These are phyloP conservation scores for Terrapene triunguis DNA, from an alignment of 2,113 vertebrate genomes.

Conservation along the genomic window DNA sequence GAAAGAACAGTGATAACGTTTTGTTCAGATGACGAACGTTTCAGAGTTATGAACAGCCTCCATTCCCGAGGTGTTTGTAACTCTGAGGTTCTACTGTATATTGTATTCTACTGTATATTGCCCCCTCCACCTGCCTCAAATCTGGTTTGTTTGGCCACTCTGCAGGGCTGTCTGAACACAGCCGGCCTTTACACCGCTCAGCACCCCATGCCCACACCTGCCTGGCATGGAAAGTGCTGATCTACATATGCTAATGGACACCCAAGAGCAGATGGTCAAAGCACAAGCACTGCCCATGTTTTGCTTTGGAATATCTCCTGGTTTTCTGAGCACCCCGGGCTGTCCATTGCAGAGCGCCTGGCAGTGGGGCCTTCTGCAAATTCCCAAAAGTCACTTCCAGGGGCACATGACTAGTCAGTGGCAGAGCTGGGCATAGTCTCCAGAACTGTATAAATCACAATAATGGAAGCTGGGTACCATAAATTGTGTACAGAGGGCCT, in stretches of 20 bases:
- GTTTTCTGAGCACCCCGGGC: background rate
- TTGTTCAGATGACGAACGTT: too few relatives aligned
- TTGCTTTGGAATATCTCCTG: background rate
- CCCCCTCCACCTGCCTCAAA: background rate
- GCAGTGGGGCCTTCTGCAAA: background rate
- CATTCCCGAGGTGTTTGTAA: too few relatives aligned
- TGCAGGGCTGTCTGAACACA: background rate
- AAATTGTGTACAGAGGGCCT: background rate
- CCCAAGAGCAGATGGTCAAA: background rate
- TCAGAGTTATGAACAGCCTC: too few relatives aligned
- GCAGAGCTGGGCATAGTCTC: background rate
- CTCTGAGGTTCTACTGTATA: background rate
- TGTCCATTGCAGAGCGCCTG: background rate
- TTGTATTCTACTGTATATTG: background rate
- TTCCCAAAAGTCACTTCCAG: background rate
- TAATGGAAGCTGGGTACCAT: background rate
- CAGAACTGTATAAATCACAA: background rate
- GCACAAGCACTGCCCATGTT: background rate
- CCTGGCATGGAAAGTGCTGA: background rate
- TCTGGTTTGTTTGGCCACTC: background rate
- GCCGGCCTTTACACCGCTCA: background rate
- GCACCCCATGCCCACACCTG: background rate
- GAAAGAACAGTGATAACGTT: too few relatives aligned
- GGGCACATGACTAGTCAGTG: background rate
- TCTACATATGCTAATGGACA: background rate